Percentiles rank a stretch among this genome's conserved stretches.
Conservation (phyloP, 53 echinoderm and acorn worm species). For the Mesocentrotus franciscanus region DNA sequence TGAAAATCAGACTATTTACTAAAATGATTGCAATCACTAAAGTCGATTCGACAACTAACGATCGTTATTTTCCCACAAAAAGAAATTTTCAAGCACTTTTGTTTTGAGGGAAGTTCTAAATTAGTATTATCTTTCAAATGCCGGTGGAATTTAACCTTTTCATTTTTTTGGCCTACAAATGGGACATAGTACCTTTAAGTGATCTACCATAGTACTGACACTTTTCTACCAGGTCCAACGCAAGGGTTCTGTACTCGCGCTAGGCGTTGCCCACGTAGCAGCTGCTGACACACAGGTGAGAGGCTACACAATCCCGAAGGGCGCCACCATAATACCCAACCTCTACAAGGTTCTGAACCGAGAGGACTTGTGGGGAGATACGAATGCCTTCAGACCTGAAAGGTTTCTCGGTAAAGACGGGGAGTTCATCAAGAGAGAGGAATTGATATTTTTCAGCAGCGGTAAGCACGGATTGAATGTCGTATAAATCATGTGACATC, state of each 20-base stretch:
- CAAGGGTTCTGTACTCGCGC: neutral
- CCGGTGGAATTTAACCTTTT: too few relatives aligned
- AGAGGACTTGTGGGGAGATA: conserved; percentile 42
- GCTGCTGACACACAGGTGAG: conserved; percentile 30
- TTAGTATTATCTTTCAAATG: too few relatives aligned
- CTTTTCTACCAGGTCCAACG: conserved; percentile 3
- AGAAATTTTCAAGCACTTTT: too few relatives aligned
- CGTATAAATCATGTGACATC: too few relatives aligned
- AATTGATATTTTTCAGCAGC: conserved; percentile 40
- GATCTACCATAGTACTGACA: too few relatives aligned
- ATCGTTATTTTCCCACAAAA: too few relatives aligned
- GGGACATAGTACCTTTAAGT: too few relatives aligned
- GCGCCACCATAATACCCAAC: conserved; percentile 51
- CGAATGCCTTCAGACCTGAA: conserved; percentile 56
- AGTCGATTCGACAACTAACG: too few relatives aligned
- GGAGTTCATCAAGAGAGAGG: neutral
- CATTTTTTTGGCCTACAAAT: too few relatives aligned
- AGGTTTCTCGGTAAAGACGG: conserved; percentile 33
- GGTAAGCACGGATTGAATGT: neutral
- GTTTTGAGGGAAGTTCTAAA: too few relatives aligned
- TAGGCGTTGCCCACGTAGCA: conserved; percentile 57
- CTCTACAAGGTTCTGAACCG: conserved; percentile 47
- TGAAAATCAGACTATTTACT: too few relatives aligned
- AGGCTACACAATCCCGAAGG: conserved; percentile 66
- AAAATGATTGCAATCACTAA: too few relatives aligned